Conservation (phyloP, 2,113 vertebrate species). For the Acanthisitta chloris region DNA sequence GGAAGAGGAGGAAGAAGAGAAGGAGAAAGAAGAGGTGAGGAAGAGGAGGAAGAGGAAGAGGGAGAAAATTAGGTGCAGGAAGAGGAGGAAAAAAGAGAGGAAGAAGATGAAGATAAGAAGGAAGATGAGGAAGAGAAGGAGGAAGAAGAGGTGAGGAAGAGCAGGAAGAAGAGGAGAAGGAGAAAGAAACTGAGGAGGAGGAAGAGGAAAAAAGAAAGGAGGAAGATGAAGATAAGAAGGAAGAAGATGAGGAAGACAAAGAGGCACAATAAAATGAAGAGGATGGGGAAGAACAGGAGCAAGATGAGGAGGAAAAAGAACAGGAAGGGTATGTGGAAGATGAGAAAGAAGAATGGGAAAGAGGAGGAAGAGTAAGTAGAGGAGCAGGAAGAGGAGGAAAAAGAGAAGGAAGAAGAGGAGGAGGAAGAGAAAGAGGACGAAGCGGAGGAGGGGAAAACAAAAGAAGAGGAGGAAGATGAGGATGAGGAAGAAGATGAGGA, state of each 20-base stretch:
- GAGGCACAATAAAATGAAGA: too few species aligned
- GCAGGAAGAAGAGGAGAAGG: background rate
- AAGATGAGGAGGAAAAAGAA: background rate
- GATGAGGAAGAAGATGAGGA: background rate
- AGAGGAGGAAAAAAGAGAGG: too few species aligned
- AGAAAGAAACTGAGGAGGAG: background rate
- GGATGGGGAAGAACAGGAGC: fast-evolving
- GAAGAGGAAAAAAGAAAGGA: background rate
- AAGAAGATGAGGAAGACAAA: fast-evolving
- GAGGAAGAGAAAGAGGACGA: fast-evolving
- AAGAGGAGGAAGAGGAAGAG: fast-evolving
- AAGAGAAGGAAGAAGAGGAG: fast-evolving
- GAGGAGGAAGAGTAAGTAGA: fast-evolving
- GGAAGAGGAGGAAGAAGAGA: background rate
- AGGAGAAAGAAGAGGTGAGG: background rate
- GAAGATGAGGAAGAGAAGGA: background rate
- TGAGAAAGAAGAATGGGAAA: too few species aligned
- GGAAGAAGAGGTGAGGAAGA: background rate
- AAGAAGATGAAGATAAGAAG: background rate
- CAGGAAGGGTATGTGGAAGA: too few species aligned
- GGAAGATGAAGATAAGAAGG: background rate
- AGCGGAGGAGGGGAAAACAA: background rate
- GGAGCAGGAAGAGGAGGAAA: fast-evolving
- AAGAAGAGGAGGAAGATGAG: background rate
- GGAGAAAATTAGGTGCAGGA: background rate